Conservation (phyloP, 2,888 invertebrate species). For the Strigamia maritima region DNA sequence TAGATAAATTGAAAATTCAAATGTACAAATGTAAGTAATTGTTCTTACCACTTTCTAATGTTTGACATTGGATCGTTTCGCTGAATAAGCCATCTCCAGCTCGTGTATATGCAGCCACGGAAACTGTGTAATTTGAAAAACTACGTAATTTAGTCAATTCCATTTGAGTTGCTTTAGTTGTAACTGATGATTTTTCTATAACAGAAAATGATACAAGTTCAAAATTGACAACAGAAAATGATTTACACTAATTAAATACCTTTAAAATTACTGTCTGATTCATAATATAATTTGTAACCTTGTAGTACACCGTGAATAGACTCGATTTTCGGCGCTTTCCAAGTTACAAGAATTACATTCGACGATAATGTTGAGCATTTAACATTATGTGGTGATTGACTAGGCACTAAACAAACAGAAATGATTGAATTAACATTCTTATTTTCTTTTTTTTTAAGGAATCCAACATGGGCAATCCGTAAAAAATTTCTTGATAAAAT, state of each 20-base stretch:
- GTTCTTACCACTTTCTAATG: background rate
- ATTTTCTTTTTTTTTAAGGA: too few relatives aligned
- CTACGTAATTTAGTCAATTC: background rate
- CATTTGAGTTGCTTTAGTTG: background rate
- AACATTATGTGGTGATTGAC: constrained; percentile 53
- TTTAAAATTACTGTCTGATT: constrained; percentile 46
- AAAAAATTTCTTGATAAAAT: too few relatives aligned
- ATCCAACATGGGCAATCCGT: too few relatives aligned
- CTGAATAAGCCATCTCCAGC: constrained; percentile 12
- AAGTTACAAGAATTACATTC: constrained; percentile 52
- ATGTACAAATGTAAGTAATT: background rate
- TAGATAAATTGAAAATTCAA: background rate
- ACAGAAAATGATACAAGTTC: background rate
- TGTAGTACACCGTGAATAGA: constrained; percentile 55
- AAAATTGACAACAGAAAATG: background rate
- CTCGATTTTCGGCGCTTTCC: constrained; percentile 53
- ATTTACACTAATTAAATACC: constrained; percentile 40
- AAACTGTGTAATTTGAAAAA: constrained; percentile 15
- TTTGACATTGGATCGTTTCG: background rate
- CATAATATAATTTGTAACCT: constrained; percentile 74
- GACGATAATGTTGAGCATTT: constrained; percentile 52
- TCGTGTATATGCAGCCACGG: background rate
- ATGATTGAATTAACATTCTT: background rate
- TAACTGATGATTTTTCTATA: constrained; percentile 2
- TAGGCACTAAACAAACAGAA: constrained; percentile 51